phyloP scores from a whole-genome alignment of 2,113 vertebrate genomes.

The Pogonocichla stellata region DNA sequence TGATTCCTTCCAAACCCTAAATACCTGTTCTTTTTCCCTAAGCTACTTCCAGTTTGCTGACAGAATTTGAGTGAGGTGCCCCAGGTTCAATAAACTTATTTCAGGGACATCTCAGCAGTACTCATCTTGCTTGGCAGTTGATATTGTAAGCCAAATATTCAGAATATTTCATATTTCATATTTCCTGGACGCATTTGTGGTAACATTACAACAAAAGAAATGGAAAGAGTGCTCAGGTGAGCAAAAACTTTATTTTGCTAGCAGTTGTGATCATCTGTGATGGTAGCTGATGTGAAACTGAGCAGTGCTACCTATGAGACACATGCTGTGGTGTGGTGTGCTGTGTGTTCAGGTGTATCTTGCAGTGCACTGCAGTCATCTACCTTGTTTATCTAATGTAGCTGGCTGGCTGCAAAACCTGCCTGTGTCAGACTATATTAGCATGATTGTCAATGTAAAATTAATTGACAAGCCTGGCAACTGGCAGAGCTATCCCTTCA shows the following conservation, averaged over 20 bases:
- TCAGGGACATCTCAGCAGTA: background rate
- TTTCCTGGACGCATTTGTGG: background rate
- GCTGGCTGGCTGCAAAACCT: constrained; percentile 11
- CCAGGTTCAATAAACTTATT: background rate
- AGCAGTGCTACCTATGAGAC: background rate
- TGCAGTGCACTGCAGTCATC: background rate
- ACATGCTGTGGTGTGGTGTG: background rate
- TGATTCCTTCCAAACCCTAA: background rate
- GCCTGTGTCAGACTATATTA: constrained; percentile 63
- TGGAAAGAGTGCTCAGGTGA: background rate
- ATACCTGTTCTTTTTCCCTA: background rate
- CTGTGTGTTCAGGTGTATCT: background rate
- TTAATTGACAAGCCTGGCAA: constrained; percentile 68
- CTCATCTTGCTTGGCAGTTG: background rate
- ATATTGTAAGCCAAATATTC: background rate
- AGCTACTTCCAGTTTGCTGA: background rate
- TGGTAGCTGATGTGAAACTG: background rate
- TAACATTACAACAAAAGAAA: background rate
- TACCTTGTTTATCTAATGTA: constrained; percentile 52
- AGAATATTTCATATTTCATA: background rate
- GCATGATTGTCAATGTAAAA: constrained; percentile 52
- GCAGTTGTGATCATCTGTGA: background rate
- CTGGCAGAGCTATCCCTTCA: constrained; percentile 23
- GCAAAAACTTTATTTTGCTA: background rate
- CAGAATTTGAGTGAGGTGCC: background rate